Percentiles rank a stretch among this genome's conserved stretches.
Conservation (phyloP, 53 echinoderm and acorn worm genomes). For the Temnopleurus reevesii region DNA sequence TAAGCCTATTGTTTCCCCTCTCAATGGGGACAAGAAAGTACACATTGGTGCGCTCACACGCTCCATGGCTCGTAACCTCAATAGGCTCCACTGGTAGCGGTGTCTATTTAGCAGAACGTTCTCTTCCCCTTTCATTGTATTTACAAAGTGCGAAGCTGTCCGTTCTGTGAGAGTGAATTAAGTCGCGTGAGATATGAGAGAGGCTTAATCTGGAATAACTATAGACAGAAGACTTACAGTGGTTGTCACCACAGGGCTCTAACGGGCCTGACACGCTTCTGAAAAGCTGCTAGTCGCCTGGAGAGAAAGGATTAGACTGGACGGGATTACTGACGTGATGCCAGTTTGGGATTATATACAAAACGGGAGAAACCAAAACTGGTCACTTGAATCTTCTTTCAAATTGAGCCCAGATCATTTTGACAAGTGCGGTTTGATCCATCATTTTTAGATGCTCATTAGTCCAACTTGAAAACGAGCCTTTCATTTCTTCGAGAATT, state of each 20-base stretch:
- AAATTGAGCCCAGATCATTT: neutral
- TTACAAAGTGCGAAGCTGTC: neutral
- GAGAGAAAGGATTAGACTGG: neutral
- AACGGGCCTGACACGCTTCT: conserved; percentile 45
- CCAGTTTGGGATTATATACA: neutral
- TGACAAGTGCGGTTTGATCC: neutral
- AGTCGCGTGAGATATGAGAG: conserved; percentile 41
- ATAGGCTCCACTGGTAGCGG: neutral
- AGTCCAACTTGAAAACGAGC: neutral
- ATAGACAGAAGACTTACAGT: conserved; percentile 54
- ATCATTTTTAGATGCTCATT: neutral
- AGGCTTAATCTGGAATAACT: conserved; percentile 7
- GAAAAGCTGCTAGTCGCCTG: conserved; percentile 26
- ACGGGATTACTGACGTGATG: conserved; percentile 46
- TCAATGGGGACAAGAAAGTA: conserved; percentile 5
- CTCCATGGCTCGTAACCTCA: neutral
- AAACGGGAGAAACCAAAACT: neutral
- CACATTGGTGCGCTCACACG: conserved; percentile 41
- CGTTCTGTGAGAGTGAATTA: neutral
- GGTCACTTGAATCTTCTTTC: too few relatives aligned
- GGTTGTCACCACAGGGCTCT: neutral
- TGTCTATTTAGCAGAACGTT: conserved; percentile 13
- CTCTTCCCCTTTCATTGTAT: conserved; percentile 9
- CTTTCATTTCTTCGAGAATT: neutral
- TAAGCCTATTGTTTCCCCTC: conserved; percentile 38